Evolutionary conservation across 2,888 invertebrate genomes (phyloP).

Genomic region (Anthophora plumipes): DNA sequence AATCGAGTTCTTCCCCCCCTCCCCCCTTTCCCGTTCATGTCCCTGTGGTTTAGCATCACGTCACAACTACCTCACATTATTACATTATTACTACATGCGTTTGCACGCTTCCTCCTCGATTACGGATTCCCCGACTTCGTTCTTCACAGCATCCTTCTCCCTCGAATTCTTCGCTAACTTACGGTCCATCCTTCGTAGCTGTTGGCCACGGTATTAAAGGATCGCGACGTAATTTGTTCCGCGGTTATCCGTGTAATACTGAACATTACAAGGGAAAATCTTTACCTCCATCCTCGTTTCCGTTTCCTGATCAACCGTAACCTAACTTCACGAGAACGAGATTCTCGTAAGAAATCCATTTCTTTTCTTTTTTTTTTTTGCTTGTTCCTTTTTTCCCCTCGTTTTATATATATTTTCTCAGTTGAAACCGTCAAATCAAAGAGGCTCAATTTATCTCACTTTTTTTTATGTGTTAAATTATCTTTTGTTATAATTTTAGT

Average conservation of each 20-base stretch:
- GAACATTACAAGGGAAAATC: conserved; percentile 31
- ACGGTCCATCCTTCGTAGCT: conserved; percentile 24
- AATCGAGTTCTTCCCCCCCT: conserved; percentile 13
- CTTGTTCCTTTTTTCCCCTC: no score
- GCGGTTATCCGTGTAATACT: conserved; percentile 43
- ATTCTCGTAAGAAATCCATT: no score
- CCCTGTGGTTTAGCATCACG: conserved; percentile 15
- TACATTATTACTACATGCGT: conserved; percentile 50
- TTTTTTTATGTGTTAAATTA: no score
- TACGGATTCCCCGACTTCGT: conserved; percentile 28
- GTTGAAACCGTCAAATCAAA: no score
- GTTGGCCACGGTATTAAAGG: conserved; percentile 29
- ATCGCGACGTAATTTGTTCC: conserved; percentile 46
- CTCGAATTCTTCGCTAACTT: conserved; percentile 34
- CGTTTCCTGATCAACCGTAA: conserved; percentile 4
- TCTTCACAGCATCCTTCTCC: conserved; percentile 34
- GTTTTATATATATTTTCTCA: no score
- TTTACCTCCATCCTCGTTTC: not conserved
- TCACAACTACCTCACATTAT: conserved; percentile 43
- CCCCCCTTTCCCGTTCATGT: conserved; percentile 24
- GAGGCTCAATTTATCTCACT: no score
- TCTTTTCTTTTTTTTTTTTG: no score
- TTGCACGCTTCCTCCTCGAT: conserved; percentile 55
- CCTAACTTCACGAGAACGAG: not conserved
- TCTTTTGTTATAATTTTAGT: no score